Evolutionary conservation across 2,888 invertebrate species (phyloP), one percentile per base, ranked within the genome.

Genomic region (Pristionchus japonicus): DNA sequence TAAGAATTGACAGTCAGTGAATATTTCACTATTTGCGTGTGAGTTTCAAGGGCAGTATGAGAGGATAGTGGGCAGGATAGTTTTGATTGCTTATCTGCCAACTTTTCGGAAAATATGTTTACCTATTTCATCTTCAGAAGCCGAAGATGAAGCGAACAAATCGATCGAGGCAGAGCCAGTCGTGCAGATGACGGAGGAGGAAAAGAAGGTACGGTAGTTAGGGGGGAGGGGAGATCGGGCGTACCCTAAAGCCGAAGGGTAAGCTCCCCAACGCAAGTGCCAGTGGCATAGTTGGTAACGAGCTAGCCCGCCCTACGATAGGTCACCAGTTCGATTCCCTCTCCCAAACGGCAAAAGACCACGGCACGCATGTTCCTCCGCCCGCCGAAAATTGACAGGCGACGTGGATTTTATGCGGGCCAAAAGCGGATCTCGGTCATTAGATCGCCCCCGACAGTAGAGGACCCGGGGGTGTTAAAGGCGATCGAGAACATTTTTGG

Each of bases 341-440:
- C 47, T 15, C 49, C 47, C 13, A 43, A 31, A 4, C 15, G 20
- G 17, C 37, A 49, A 9, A 23, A 84, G 57, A 84, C 9, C 9
- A 83, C 23, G 85, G 85, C 85, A 31, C 31, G 31, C 57, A 85
- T 64, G 85, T 85, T 85, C 85, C 85, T 64, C 85, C 43, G 23
- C 43, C 85, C 57, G 85, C 43, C 27, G 57, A 31, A 34, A 85
- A 11, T 2, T n/a, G 37, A 85, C 47, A 57, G n/a, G 64, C 64
- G 57, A 64, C 27, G 64, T 47, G 64, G 85, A 83, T 85, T 85
- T 85, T 85, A 85, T 57, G 64, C 43, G 11, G 85, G 85, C 85
- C 85, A 15, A 85, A 20, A 85, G 64, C 27, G 40, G 23, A 34
- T 20, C 6, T 85, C 61, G 64, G 61, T 85, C 85, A 43, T 40